Evolutionary conservation across 2,888 invertebrate species (phyloP).

Genomic region (Phaonia tiefii): DNA sequence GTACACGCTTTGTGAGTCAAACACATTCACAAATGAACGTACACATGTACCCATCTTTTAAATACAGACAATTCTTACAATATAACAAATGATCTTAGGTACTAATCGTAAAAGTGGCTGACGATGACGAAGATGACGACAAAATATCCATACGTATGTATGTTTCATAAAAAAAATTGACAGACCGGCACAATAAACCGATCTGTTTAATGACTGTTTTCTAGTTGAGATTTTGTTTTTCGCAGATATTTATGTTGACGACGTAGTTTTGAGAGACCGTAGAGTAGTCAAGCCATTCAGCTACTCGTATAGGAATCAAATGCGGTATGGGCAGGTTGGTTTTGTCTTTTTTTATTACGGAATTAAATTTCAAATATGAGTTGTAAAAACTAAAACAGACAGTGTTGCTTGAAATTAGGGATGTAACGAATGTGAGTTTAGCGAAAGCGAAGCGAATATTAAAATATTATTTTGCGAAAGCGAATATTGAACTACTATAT

Average conservation of each 20-base stretch:
- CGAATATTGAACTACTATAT: too few species aligned
- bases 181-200: neutral
- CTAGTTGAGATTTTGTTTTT: neutral
- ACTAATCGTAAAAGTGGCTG: neutral
- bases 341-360: neutral
- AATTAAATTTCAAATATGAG: too few species aligned
- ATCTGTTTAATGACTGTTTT: neutral
- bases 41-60: neutral
- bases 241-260: neutral
- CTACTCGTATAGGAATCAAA: neutral
- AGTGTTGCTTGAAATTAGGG: too few species aligned
- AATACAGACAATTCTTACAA: neutral
- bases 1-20: neutral
- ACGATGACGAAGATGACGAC: conserved; percentile 12
- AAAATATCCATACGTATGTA: neutral
- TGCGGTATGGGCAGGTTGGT: neutral
- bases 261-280: neutral
- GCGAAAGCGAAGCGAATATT: too few species aligned
- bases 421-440: too few species aligned
- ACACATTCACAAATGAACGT: neutral
- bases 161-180: neutral
- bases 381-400: too few species aligned
- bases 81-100: too few species aligned
- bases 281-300: neutral
- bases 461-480: too few species aligned